Base-by-base conservation (phyloP, 2,888 invertebrate genomes). In the Acholoe squamosa region DNA sequence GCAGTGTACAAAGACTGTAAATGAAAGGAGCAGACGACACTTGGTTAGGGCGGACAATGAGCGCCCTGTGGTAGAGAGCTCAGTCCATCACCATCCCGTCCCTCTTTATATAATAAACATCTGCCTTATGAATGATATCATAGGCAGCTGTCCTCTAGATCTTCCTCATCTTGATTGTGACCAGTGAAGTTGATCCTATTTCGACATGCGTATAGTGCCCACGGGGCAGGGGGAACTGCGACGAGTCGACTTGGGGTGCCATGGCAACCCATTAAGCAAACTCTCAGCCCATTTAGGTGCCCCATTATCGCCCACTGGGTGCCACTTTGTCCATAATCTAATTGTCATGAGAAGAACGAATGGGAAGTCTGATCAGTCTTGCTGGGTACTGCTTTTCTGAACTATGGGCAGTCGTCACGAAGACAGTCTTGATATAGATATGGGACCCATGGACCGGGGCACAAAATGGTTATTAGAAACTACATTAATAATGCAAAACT, bases 261-360 rank as follows among this genome's bases (percentile, higher is more conserved):
- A 61, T 61, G 61, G 61, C 61, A 61, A 61, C 61, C 61, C 61
- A 61, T 61, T 61, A 61, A 14, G 61, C 61, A 3, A 61, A 61
- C 61, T 61, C n/a, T 61, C 61, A 61, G 61, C 61, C 61, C 61
- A n/a, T 61, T 61, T 61, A 43, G 61, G 61, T n/a, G 61, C 7
- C 61, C 61, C n/a, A 61, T 61, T 61, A 61, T 61, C 61, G 61
- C 61, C 61, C n/a, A n/a, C 61, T n/a, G 61, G 61, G 61, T 61
- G 61, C n/a, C 61, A 61, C 61, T 61, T 61, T 19, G 61, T 3
- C 61, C 61, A n/a, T 61, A 61, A 61, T 61, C 61, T 61, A 61
- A 61, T 61, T 61, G 61, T 61, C 61, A 61, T 61, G 61, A 61
- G 61, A 61, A 61, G 61, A 61, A 61, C 22, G 61, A 12, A 61